Base-by-base conservation (phyloP, 2,113 vertebrate genomes). In the Diadophis punctatus region DNA sequence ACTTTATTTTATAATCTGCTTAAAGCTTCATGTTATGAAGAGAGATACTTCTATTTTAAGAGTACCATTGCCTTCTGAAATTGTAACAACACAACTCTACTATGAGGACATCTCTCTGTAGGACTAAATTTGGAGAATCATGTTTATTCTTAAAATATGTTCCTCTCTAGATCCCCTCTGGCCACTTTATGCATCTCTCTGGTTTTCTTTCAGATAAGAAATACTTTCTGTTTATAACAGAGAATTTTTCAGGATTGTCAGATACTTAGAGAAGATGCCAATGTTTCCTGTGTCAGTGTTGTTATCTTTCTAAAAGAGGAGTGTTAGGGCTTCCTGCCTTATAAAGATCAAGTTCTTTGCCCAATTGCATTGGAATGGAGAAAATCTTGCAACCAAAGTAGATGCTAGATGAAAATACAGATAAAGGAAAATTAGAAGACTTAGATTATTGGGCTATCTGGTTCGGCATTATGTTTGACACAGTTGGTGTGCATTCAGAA, bases 161-260 rank as follows among this genome's bases (percentile, higher is more conserved):
- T 94, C 48, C 90, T 87, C 90, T 87, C 25, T 16, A 87, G 43
- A 86, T 96, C 85, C 89, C 52, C 2, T 86, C n/a, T 30, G 39
- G 46, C 23, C 94, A 92, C 93, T 93, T 86, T 89, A 89, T 43
- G 87, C 86, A 95, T 95, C 94, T 94, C 92, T 94, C 92, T 0
- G 0, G 22, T 91, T 96, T 96, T 89, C 94, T 93, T 93, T 52
- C 46, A 94, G 95, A 96, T 96, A 96, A 96, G 93, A 95, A 96
- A 96, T 96, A 95, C 94, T 94, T 95, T 93, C 95, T 8, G 1
- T 80, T 34, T 87, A 56, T 91, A 95, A 95, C 2, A 0, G 43
- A 63, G 91, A 88, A 93, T 89, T 80, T 95, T 95, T 90, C 86
- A 91, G 1, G 60, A 97, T 96, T 90, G 0, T 34, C 89, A 80